A percentile compares a stretch with the other conserved stretches of the same genome.
phyloP scores from a whole-genome alignment of 2,888 invertebrate genomes.

The Plebejus anna region DNA sequence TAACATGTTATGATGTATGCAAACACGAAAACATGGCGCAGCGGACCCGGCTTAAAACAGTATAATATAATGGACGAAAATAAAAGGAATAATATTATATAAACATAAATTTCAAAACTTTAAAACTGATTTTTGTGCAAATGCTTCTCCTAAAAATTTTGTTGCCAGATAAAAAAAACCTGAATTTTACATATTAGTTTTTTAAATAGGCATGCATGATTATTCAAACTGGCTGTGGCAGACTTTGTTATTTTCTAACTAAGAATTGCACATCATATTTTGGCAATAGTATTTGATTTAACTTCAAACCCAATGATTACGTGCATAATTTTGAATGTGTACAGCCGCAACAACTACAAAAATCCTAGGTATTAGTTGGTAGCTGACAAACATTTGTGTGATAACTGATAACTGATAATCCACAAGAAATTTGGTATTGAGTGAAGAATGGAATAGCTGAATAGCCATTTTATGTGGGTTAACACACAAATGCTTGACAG shows the following conservation, averaged over 20 bases:
- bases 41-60: too few relatives aligned
- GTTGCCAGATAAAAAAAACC: not conserved
- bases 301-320: not conserved
- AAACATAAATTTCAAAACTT: not conserved
- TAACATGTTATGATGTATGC: too few relatives aligned
- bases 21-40: too few relatives aligned
- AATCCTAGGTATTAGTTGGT: not conserved
- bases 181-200: not conserved
- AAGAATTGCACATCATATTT: not conserved
- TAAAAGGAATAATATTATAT: too few relatives aligned
- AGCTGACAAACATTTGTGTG: not conserved
- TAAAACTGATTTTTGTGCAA: not conserved
- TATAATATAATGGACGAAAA: too few relatives aligned
- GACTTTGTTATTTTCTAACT: not conserved
- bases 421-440: not conserved
- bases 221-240: not conserved
- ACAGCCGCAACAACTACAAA: too few relatives aligned
- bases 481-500: not conserved
- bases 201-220: not conserved
- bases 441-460: not conserved
- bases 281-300: conserved; percentile 11
- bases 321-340: not conserved
- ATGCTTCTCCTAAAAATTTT: not conserved
- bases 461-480: too few relatives aligned
- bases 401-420: not conserved